Conservation (phyloP, 1,140 invertebrate species). For the Ostrea denselamellosa region DNA sequence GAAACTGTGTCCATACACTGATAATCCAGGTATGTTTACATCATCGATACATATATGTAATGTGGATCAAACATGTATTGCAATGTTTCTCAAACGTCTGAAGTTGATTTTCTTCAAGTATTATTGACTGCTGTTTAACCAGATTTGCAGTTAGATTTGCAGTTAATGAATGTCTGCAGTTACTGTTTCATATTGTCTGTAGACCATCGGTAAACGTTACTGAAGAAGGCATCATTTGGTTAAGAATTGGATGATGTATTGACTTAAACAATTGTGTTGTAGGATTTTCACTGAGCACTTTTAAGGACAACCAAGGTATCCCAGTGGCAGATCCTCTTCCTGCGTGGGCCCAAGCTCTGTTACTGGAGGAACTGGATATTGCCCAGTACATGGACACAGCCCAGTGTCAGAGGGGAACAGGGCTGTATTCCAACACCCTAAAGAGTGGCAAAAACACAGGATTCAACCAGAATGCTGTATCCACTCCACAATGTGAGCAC, state of each 20-base stretch:
- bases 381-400: not conserved
- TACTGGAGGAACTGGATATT: slow-evolving; percentile 41
- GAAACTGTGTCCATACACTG: slow-evolving; percentile 36
- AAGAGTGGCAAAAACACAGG: slow-evolving; percentile 7
- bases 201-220: too few relatives aligned
- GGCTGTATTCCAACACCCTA: slow-evolving; percentile 1
- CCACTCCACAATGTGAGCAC: not conserved
- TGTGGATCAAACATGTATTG: too few relatives aligned
- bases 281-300: slow-evolving; percentile 10
- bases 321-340: not conserved
- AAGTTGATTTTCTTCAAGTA: not conserved
- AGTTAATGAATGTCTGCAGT: not conserved
- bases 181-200: not conserved
- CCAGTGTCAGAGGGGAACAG: slow-evolving; percentile 19
- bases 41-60: too few relatives aligned
- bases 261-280: not conserved
- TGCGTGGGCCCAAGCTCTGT: slow-evolving; percentile 4
- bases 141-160: not conserved
- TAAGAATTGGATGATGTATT: not conserved
- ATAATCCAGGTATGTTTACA: slow-evolving; percentile 10
- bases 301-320: not conserved
- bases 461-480: slow-evolving; percentile 11
- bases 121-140: not conserved
- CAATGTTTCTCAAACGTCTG: not conserved
- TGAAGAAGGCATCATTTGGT: not conserved